Base-by-base conservation (phyloP, 2,113 vertebrate genomes). In the Heterotilapia buettikoferi region DNA sequence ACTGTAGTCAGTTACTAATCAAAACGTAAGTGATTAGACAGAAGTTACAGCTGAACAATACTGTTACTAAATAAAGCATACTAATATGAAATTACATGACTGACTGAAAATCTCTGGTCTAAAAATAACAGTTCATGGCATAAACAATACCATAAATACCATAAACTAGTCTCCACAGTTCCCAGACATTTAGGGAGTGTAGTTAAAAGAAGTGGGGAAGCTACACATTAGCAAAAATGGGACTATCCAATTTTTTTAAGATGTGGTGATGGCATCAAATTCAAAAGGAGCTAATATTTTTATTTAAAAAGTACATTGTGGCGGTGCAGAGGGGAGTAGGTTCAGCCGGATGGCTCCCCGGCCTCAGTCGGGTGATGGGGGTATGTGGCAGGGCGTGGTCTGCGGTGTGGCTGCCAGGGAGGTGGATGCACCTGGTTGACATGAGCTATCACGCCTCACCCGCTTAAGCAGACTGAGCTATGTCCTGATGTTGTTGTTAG, bases 261-360 rank as follows among this genome's bases (percentile, higher is more conserved):
- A 63, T 19, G 59, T 36, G 29, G 3, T 11, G 59, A 36, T 63
- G 31, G 31, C 31, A 63, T 63, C 31, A 7, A 36, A 63, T 63
- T 63, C 59, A 63, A 33, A 63, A 63, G 5, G 29, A 63, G 59
- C 29, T 63, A 63, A 63, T 63, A 63, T 63, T 63, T 63, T 63
- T 63, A 33, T 33, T 63, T 63, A 19, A 63, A 63, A 63, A 63
- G 59, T 33, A 63, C 59, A 63, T 33, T 61, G 26, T 61, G 29
- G 1, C 5, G 1, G 26, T 31, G 57, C 5, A 19, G 29, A 61
- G 8, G 8, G 57, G 14, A 31, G 57, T 61, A 61, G 9, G 57
- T 0, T 61, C 3, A 33, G 29, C 57, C 16, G 0, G 5, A 61
- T 61, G 57, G 57, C 3, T 33, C 29, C 56, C 0, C 8, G 0